Evolutionary conservation across 2,888 invertebrate species (phyloP), one percentile per base, ranked within the genome.

Genomic region (Ennomos quercinarius): DNA sequence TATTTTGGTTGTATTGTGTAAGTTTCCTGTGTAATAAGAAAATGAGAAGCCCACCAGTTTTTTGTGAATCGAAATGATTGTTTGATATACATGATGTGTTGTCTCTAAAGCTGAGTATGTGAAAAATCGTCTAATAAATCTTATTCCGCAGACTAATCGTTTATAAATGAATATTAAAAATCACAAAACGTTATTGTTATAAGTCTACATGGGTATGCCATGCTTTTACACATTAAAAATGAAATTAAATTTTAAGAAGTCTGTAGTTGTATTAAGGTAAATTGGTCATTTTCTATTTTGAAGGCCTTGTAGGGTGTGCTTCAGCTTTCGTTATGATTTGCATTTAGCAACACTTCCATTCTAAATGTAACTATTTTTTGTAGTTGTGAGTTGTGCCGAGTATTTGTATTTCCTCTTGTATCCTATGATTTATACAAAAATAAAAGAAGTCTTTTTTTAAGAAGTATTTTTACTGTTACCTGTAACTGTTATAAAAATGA

Each of bases 31-130:
- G 56, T 66, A 59, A 45, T 53, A 59, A 37, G n/a, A 39, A 27
- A 38, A 48, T 17, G 40, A 51, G 34, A 47, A 52, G 45, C 70
- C 70, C 68, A 70, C 70, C 68, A 66, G 38, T 53, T 61, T 58
- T 63, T 64, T 63, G 66, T 62, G 64, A 58, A 70, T 67, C 61
- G 57, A 62, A 62, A 55, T 67, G 66, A 64, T 54, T 38, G 38
- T 61, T 53, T 39, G 43, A 10, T 10, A 56, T 57, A 38, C 1
- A 11, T 10, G 17, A 66, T 53, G 72, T 76, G 76, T 77, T 70
- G 74, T 76, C 67, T 68, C 5, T 60, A 53, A 60, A 64, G 3
- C 61, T 62, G 58, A 65, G 61, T 6, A 27, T 69, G 44, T 56
- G 44, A 44, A 34, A 27, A 6, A 6, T 27, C 27, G 27, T 27